These are phyloP conservation scores for Simalia tracyae DNA, from an alignment of 2,797 vertebrate genomes.

Conservation along the genomic window DNA sequence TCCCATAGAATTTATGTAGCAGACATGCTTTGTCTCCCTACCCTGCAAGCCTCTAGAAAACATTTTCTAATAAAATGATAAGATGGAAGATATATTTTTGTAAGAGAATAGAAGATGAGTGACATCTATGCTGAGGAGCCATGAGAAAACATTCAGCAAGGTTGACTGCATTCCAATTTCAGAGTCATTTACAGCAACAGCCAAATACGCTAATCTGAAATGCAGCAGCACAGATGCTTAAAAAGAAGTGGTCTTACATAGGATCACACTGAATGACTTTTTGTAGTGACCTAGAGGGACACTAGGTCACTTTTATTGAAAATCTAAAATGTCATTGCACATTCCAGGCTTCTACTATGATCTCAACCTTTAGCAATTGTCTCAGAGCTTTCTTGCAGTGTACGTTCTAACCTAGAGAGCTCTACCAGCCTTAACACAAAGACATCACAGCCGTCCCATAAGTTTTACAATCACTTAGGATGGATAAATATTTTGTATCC, in stretches of 20 bases:
- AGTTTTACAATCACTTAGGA: neutral
- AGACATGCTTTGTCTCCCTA: constrained; percentile 24
- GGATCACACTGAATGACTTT: constrained; percentile 15
- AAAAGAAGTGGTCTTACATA: constrained; percentile 9
- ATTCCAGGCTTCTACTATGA: neutral
- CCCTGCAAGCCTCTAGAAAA: neutral
- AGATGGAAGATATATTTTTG: constrained; percentile 39
- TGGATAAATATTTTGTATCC: neutral
- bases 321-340: constrained; percentile 24
- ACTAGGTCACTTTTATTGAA: constrained; percentile 7
- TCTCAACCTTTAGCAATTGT: fast-evolving
- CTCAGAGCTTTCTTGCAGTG: constrained; percentile 7
- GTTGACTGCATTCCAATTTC: constrained; percentile 39
- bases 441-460: neutral
- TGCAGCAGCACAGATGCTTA: neutral
- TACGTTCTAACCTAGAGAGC: constrained; percentile 27
- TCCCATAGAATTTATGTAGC: constrained; percentile 21
- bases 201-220: constrained; percentile 34
- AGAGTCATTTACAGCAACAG: constrained; percentile 32
- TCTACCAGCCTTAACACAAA: neutral
- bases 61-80: constrained; percentile 36
- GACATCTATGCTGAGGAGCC: neutral
- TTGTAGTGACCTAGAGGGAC: constrained; percentile 14
- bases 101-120: constrained; percentile 43
- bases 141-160: constrained; percentile 37